Conservation (phyloP, 1,140 invertebrate species). For the Leptinotarsa undecemlineata region DNA sequence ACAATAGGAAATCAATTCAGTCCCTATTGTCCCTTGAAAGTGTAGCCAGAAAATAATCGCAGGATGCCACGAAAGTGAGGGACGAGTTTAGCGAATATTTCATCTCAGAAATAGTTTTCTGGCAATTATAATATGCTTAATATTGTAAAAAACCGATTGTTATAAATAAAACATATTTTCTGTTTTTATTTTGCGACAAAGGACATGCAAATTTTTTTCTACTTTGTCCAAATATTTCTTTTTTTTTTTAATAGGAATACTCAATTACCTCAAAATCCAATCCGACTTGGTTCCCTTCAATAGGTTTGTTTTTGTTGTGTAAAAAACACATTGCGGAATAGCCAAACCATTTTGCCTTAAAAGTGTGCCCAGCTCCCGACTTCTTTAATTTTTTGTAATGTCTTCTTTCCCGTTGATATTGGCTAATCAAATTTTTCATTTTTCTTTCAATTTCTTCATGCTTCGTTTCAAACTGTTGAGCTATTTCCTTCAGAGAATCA, state of each 20-base stretch:
- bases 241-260: background rate
- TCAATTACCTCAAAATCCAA: conserved; percentile 1
- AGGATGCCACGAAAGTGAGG: conserved; percentile 10
- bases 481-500: conserved; percentile 14
- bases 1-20: background rate
- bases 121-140: background rate
- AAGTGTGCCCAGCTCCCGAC: conserved; percentile 22
- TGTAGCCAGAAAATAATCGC: conserved; percentile 1
- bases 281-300: background rate
- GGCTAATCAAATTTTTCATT: conserved; percentile 10
- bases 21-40: background rate
- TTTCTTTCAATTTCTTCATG: background rate
- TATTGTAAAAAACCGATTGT: background rate
- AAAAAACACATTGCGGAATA: conserved; percentile 24
- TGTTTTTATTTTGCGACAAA: background rate
- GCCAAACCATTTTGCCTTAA: conserved; percentile 29
- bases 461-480: conserved; percentile 7
- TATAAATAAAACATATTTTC: background rate
- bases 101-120: conserved; percentile 6
- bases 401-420: conserved; percentile 28
- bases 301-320: conserved; percentile 7
- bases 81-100: conserved; percentile 15
- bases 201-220: background rate
- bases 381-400: conserved; percentile 26
- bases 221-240: background rate